Evolutionary conservation across 2,888 invertebrate genomes (phyloP).

Genomic region (Yponomeuta cagnagella): DNA sequence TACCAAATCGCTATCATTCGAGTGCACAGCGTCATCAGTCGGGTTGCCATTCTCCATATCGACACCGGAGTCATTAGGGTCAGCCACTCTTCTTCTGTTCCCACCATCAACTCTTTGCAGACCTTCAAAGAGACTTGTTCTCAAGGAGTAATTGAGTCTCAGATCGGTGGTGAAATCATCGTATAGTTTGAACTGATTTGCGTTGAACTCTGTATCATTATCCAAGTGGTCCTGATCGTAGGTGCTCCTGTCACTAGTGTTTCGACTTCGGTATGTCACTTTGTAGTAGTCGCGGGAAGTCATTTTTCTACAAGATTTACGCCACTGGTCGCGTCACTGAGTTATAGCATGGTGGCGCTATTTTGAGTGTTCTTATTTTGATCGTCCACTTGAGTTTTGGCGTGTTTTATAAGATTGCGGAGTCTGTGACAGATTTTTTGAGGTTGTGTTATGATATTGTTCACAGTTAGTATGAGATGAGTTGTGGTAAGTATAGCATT

Average conservation of each 20-base stretch:
- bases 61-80: conserved; percentile 66
- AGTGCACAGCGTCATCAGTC: conserved; percentile 44
- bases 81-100: conserved; percentile 40
- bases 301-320: conserved; percentile 36
- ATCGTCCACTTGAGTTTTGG: neutral
- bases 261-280: conserved; percentile 51
- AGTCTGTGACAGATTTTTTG: neutral
- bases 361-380: neutral
- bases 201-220: conserved; percentile 68
- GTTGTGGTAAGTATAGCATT: neutral
- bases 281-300: conserved; percentile 61
- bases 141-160: conserved; percentile 54
- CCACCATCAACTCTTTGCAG: conserved; percentile 36
- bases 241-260: conserved; percentile 22
- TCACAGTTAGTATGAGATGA: neutral
- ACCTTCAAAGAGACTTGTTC: conserved; percentile 42
- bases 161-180: conserved; percentile 68
- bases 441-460: neutral
- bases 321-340: conserved; percentile 4
- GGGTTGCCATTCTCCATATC: conserved; percentile 69
- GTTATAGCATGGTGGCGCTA: conserved; percentile 10
- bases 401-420: neutral
- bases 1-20: conserved; percentile 66
- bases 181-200: conserved; percentile 67
- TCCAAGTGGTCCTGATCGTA: conserved; percentile 33